These are phyloP conservation scores for Cryptosula pallasiana DNA, from an alignment of 2,888 invertebrate species.

Conservation along the genomic window DNA sequence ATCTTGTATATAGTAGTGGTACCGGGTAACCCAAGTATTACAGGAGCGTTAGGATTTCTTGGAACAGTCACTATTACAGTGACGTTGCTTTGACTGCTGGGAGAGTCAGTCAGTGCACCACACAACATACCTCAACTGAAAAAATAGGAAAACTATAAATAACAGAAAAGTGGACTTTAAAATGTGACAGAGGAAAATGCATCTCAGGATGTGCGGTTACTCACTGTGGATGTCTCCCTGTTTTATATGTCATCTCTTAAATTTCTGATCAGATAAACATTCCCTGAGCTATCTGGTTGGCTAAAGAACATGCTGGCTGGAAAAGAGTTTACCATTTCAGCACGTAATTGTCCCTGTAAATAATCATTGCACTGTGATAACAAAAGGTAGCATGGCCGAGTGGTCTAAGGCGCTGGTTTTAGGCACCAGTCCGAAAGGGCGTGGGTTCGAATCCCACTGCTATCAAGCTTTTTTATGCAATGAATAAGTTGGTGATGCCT, in stretches of 20 bases:
- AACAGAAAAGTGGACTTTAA: not conserved
- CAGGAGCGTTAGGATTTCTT: slow-evolving; percentile 14
- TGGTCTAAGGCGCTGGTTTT: too few relatives aligned
- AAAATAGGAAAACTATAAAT: not conserved
- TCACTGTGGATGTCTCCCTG: not conserved
- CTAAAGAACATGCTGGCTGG: slow-evolving; percentile 17
- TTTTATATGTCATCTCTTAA: not conserved
- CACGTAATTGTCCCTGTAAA: not conserved
- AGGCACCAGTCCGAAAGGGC: too few relatives aligned
- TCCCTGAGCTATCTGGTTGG: not conserved
- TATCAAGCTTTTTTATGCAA: too few relatives aligned
- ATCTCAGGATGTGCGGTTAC: too few relatives aligned
- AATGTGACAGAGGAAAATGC: too few relatives aligned
- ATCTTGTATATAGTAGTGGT: not conserved
- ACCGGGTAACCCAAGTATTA: not conserved
- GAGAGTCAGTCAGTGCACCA: slow-evolving; percentile 18
- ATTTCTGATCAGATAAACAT: not conserved
- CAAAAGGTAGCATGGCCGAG: too few relatives aligned
- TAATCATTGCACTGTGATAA: too few relatives aligned
- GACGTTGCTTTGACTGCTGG: not conserved
- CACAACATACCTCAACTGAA: slow-evolving; percentile 2
- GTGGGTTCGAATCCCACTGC: too few relatives aligned
- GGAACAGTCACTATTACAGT: not conserved
- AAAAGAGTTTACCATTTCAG: not conserved
- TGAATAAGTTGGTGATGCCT: too few relatives aligned